Evolutionary conservation across 2,888 invertebrate genomes (phyloP).

Genomic region (Drosophila demipolita): DNA sequence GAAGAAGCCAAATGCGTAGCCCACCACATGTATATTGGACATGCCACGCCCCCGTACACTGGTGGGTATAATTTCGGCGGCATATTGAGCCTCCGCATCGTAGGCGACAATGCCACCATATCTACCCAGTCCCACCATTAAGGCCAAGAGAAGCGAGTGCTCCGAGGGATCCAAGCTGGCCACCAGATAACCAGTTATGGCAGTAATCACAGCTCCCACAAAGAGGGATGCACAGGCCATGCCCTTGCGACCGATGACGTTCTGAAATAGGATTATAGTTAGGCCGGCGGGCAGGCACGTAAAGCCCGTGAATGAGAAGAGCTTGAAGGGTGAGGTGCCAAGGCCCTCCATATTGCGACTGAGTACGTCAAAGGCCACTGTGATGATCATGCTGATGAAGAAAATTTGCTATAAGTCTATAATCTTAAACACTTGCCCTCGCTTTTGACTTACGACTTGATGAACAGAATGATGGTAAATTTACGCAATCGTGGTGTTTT

Average conservation of each 20-base stretch:
- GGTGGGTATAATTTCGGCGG: slow-evolving; percentile 88
- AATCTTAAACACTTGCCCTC: background rate
- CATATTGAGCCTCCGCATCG: slow-evolving; percentile 88
- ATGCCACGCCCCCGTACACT: slow-evolving; percentile 88
- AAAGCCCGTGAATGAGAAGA: slow-evolving; percentile 86
- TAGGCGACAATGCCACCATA: slow-evolving; percentile 87
- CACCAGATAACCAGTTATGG: slow-evolving; percentile 85
- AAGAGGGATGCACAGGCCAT: slow-evolving; percentile 86
- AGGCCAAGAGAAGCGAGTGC: slow-evolving; percentile 83
- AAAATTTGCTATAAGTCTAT: background rate
- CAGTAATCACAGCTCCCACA: slow-evolving; percentile 86
- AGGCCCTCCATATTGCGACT: slow-evolving; percentile 87
- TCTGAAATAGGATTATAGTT: slow-evolving; percentile 82
- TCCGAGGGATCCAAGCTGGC: slow-evolving; percentile 75
- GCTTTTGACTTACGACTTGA: slow-evolving; percentile 86
- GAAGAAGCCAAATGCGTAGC: slow-evolving; percentile 87
- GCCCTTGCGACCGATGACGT: slow-evolving; percentile 85
- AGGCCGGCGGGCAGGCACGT: slow-evolving; percentile 86
- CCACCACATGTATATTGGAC: slow-evolving; percentile 87
- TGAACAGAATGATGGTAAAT: slow-evolving; percentile 86
- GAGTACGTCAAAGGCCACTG: slow-evolving; percentile 87
- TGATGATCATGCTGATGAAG: slow-evolving; percentile 86
- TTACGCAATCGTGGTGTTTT: slow-evolving; percentile 86
- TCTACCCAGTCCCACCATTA: slow-evolving; percentile 86
- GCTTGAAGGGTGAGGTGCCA: slow-evolving; percentile 86